Evolutionary conservation across 2,113 vertebrate genomes (phyloP), one percentile per base, ranked within the genome.

Genomic region (Dendrocopos noguchii): DNA sequence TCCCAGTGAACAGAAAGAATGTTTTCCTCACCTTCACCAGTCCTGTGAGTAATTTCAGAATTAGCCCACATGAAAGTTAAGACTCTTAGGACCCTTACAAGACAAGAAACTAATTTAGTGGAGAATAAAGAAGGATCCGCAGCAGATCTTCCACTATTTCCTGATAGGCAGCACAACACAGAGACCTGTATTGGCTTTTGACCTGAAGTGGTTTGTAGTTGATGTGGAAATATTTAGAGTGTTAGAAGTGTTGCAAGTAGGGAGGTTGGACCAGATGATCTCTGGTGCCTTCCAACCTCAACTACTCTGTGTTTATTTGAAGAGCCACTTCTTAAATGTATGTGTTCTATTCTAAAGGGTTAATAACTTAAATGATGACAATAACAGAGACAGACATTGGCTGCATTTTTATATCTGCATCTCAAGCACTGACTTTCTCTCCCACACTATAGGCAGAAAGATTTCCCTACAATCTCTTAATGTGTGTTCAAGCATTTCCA

Each of bases 11-110:
- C 0, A 1, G 46, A 61, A 86, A 73, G 42, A 76, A 20, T 27
- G 15, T 87, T 82, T 92, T 71, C 33, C 33, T 89, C 65, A 56
- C 33, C 73, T 90, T 53, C 66, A 93, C 73, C 52, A 91, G 4
- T 83, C 46, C 46, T 81, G 0, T 57, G 70, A 57, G 84, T 73
- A 87, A 63, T 63, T 53, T 39, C 52, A 67, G 42, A 88, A 79
- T 50, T 60, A 82, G 31, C 28, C 78, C 31, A 28, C 36, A 31
- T 74, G 36, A 56, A 87, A 87, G 33, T 73, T 73, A 61, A 1
- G 22, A 59, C 20, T 82, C 55, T 33, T 31, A 29, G 5, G 36
- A 76, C 20, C 31, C 44, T 29, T 73, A 1, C 20, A 67, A 74
- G 63, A 57, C 25, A 76, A 76, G 19, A 88, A 65, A 44, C 15